Conservation (phyloP, 2,888 invertebrate genomes). For the Cephus pulcher region DNA sequence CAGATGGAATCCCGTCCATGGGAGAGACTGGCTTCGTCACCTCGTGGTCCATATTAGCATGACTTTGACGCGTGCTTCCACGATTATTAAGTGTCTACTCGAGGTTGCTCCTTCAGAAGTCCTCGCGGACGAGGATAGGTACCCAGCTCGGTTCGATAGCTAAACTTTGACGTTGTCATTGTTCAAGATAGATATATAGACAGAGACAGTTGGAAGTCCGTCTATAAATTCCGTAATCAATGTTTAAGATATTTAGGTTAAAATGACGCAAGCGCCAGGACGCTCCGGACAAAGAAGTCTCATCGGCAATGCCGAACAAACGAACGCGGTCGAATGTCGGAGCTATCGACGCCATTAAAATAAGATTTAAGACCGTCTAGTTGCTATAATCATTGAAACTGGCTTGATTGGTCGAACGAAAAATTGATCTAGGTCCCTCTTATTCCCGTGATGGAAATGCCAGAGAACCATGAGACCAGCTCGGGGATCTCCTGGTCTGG, state of each 20-base stretch:
- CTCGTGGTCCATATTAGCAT: constrained; percentile 39
- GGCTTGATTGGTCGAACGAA: constrained; percentile 11
- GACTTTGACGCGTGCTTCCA: constrained; percentile 16
- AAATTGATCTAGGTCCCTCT: constrained; percentile 7
- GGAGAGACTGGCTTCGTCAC: constrained; percentile 13
- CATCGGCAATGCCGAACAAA: constrained; percentile 2
- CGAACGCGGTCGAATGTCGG: constrained; percentile 7
- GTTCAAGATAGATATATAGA: not conserved
- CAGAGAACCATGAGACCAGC: not conserved
- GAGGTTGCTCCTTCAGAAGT: not conserved
- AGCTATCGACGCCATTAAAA: constrained; percentile 35
- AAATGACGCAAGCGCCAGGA: constrained; percentile 23
- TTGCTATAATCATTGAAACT: not conserved
- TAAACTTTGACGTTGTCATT: not conserved
- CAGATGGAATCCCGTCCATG: constrained; percentile 22
- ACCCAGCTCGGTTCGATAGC: not conserved
- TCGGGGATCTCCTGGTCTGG: not conserved
- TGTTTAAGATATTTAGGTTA: constrained; percentile 14
- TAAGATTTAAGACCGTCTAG: constrained; percentile 44
- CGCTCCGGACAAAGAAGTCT: not conserved
- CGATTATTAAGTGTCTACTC: constrained; percentile 28
- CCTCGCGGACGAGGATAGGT: not conserved
- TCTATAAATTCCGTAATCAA: not conserved
- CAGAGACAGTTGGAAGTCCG: not conserved
- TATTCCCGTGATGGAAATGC: not conserved